Evolutionary conservation across 2,797 vertebrate genomes (phyloP).

Genomic region (Tympanoctomys barrerae): DNA sequence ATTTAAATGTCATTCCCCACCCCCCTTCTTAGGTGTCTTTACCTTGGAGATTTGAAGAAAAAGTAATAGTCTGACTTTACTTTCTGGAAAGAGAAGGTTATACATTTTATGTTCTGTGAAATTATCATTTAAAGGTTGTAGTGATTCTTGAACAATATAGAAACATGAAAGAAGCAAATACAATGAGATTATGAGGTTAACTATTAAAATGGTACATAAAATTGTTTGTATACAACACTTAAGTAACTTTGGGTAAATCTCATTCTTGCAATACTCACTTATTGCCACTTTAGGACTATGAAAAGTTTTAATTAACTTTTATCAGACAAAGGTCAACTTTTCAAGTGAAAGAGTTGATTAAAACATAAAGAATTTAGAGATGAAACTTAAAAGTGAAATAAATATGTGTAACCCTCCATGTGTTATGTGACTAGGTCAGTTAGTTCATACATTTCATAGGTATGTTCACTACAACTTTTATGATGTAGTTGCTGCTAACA

Average conservation of each 20-base stretch:
- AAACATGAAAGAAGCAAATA: constrained; percentile 47
- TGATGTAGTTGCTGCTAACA: neutral
- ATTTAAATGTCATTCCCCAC: neutral
- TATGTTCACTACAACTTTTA: neutral
- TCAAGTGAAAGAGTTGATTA: constrained; percentile 27
- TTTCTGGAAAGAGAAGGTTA: constrained; percentile 28
- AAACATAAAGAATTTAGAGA: constrained; percentile 17
- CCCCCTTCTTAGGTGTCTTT: constrained; percentile 2
- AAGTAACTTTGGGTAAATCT: neutral
- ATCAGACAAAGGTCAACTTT: constrained; percentile 17
- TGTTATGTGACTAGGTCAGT: neutral
- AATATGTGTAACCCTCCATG: neutral
- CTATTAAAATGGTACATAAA: neutral
- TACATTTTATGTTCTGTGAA: constrained; percentile 37
- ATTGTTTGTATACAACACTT: neutral
- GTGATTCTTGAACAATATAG: neutral
- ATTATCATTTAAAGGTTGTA: constrained; percentile 10
- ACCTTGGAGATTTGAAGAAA: constrained; percentile 27
- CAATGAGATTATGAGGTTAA: constrained; percentile 27
- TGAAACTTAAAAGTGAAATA: neutral
- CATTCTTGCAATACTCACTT: constrained; percentile 54
- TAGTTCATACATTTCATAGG: neutral
- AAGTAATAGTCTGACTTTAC: constrained; percentile 17
- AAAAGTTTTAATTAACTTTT: neutral
- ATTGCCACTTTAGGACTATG: constrained; percentile 3